These are phyloP conservation scores for Crotalus horridus DNA, from an alignment of 2,113 vertebrate species.

Conservation along the genomic window DNA sequence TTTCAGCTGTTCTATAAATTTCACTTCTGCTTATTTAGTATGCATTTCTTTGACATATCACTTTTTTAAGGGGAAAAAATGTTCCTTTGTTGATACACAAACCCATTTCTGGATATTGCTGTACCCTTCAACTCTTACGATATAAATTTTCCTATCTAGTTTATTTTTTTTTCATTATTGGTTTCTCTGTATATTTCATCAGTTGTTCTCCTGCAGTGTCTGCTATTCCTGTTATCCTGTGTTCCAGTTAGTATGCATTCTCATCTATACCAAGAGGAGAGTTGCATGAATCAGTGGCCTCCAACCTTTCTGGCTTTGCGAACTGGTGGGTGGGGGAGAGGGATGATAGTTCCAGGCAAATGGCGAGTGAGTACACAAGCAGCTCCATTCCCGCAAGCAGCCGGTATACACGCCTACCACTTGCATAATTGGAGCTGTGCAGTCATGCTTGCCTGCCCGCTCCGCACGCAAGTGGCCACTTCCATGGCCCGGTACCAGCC, in stretches of 20 bases:
- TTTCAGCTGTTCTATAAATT: background rate
- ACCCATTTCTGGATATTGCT: background rate
- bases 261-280: background rate
- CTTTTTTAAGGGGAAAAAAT: background rate
- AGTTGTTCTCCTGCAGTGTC: background rate
- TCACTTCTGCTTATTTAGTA: background rate
- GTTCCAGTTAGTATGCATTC: background rate
- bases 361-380: accelerated
- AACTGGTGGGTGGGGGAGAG: background rate
- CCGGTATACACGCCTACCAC: accelerated
- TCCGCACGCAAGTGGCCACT: background rate
- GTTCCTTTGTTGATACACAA: background rate
- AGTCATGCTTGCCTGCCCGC: background rate
- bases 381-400: background rate
- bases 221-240: background rate
- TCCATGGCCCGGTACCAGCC: background rate
- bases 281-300: background rate
- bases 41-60: background rate
- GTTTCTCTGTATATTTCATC: background rate
- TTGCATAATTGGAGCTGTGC: background rate
- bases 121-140: background rate
- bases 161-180: background rate
- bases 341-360: background rate
- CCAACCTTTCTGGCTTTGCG: background rate
- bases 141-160: background rate